These are phyloP conservation scores for Amyelois transitella DNA, from an alignment of 1,140 invertebrate genomes.

Conservation along the genomic window DNA sequence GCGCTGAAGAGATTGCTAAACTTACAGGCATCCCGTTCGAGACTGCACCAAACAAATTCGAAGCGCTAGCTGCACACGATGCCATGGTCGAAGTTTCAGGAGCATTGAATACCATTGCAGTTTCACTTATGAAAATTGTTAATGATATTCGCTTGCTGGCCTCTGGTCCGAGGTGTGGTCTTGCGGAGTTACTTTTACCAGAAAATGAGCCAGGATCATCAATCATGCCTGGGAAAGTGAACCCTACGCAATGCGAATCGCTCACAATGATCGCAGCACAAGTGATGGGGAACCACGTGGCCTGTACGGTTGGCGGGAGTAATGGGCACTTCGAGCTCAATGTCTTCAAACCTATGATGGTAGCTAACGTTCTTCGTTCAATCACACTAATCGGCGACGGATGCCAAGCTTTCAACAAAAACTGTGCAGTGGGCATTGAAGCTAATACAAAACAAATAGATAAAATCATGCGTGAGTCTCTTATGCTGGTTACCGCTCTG, in stretches of 20 bases:
- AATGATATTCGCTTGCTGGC: slow-evolving; percentile 97
- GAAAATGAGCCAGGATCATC: slow-evolving; percentile 99
- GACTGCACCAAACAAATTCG: slow-evolving; percentile 98
- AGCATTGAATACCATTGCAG: slow-evolving; percentile 93
- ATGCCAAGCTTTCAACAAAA: slow-evolving; percentile 89
- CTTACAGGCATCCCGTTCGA: slow-evolving; percentile 90
- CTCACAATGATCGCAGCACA: slow-evolving; percentile 99
- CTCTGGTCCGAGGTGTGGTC: slow-evolving; percentile 96
- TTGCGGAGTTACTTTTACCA: slow-evolving; percentile 95
- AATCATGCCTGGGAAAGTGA: slow-evolving; percentile 99
- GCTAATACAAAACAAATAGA: slow-evolving; percentile 88
- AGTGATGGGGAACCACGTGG: slow-evolving; percentile 99
- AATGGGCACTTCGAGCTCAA: slow-evolving; percentile 99
- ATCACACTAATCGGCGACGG: slow-evolving; percentile 90
- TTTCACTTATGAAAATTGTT: slow-evolving; percentile 98
- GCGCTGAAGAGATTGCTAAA: slow-evolving; percentile 88
- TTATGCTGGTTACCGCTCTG: slow-evolving; percentile 99
- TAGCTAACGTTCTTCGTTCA: slow-evolving; percentile 96
- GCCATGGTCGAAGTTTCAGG: slow-evolving; percentile 97
- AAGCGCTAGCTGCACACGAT: slow-evolving; percentile 95
- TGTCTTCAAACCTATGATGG: slow-evolving; percentile 99
- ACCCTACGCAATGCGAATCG: slow-evolving; percentile 99
- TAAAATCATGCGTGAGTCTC: slow-evolving; percentile 92
- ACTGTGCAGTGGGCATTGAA: slow-evolving; percentile 94
- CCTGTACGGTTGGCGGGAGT: slow-evolving; percentile 92